Evolutionary conservation across 2,113 vertebrate genomes (phyloP).

Genomic region (Zapus hudsonius): DNA sequence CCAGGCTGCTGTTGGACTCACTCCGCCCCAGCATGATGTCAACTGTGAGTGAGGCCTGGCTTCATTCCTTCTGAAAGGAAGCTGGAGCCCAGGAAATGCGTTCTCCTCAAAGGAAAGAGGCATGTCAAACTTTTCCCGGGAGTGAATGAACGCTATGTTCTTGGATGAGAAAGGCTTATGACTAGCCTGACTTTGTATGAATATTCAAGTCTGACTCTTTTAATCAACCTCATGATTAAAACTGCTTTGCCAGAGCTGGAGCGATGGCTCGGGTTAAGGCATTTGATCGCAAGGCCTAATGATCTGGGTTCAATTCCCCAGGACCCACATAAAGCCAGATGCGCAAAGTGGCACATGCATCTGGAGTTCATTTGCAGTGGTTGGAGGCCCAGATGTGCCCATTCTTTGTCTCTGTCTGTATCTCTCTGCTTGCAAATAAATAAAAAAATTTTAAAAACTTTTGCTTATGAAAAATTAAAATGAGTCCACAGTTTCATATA

Average conservation of each 20-base stretch:
- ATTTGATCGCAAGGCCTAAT: no score
- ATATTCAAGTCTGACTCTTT: not conserved
- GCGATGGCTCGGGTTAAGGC: no score
- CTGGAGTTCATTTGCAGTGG: no score
- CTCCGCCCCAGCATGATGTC: constrained; percentile 62
- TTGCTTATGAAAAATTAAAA: not conserved
- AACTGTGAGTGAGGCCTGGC: constrained; percentile 51
- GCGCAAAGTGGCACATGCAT: no score
- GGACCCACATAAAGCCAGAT: no score
- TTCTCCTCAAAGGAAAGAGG: constrained; percentile 58
- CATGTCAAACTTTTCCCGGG: not conserved
- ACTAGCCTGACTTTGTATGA: not conserved
- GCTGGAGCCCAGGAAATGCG: constrained; percentile 40
- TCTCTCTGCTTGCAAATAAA: no score
- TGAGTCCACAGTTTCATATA: not conserved
- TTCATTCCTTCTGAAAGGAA: constrained; percentile 33
- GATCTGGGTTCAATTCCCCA: no score
- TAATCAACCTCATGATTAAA: not conserved
- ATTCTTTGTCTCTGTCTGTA: no score
- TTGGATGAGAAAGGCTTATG: not conserved
- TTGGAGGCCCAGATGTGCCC: no score
- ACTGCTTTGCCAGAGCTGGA: no score
- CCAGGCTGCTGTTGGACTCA: constrained; percentile 18
- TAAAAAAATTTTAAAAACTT: no score
- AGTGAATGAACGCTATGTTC: not conserved